Evolutionary conservation across 2,888 invertebrate species (phyloP).

Genomic region (Diogma glabrata): DNA sequence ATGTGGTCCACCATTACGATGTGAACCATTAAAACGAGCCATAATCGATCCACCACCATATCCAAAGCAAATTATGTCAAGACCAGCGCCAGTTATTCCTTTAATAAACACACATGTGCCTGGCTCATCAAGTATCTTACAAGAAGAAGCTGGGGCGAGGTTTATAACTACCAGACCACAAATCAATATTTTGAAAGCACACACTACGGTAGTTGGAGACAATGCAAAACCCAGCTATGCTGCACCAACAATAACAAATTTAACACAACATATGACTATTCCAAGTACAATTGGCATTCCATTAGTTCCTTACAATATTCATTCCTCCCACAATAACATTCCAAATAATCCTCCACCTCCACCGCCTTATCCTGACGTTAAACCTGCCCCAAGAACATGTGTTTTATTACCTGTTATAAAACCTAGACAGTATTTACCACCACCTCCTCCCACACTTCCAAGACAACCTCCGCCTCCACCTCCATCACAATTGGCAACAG

Average conservation of each 20-base stretch:
- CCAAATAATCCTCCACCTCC: constrained; percentile 40
- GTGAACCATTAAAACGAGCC: constrained; percentile 25
- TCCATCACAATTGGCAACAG: constrained; percentile 56
- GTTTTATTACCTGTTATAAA: constrained; percentile 51
- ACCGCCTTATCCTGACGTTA: constrained; percentile 39
- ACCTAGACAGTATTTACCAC: constrained; percentile 45
- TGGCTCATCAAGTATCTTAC: constrained; percentile 40
- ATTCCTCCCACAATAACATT: constrained; percentile 50
- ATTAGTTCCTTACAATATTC: constrained; percentile 43
- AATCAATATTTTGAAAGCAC: constrained; percentile 64
- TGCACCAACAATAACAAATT: constrained; percentile 32
- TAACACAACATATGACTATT: constrained; percentile 23
- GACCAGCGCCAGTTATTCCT: constrained; percentile 18
- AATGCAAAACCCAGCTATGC: constrained; percentile 49
- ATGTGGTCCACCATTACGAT: constrained; percentile 31
- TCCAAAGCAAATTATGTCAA: constrained; percentile 30
- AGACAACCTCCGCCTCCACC: constrained; percentile 51
- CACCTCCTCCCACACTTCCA: constrained; percentile 55
- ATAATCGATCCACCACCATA: constrained; percentile 56
- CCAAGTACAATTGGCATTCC: constrained; percentile 34
- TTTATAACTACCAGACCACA: constrained; percentile 67
- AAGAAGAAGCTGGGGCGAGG: constrained; percentile 61
- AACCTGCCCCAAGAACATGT: constrained; percentile 40
- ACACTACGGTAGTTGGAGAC: constrained; percentile 54
- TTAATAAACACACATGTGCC: constrained; percentile 30